Evolutionary conservation across 2,888 invertebrate species (phyloP).

Genomic region (Sesia bembeciformis): DNA sequence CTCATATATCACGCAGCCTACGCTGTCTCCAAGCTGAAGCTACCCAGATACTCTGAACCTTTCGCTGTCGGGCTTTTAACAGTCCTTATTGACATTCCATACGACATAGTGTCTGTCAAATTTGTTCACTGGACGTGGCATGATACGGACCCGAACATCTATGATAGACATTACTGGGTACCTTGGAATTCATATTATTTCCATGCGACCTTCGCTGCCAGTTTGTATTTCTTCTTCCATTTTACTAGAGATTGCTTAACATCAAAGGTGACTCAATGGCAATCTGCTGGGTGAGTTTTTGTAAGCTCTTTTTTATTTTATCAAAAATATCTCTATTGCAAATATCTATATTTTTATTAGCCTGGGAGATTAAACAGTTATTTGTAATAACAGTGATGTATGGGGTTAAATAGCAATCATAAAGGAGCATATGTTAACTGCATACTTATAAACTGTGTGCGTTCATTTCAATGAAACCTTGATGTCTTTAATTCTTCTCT

Average conservation of each 20-base stretch:
- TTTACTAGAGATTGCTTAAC: slow-evolving; percentile 69
- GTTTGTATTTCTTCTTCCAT: slow-evolving; percentile 81
- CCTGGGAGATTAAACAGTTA: too few relatives aligned
- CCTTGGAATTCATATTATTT: slow-evolving; percentile 91
- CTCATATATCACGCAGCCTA: slow-evolving; percentile 76
- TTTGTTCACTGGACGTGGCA: slow-evolving; percentile 91
- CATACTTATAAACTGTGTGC: too few relatives aligned
- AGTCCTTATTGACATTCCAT: slow-evolving; percentile 84
- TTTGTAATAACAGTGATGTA: too few relatives aligned
- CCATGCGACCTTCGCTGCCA: slow-evolving; percentile 83
- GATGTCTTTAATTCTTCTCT: too few relatives aligned
- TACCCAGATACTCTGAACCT: slow-evolving; percentile 75
- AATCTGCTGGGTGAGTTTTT: slow-evolving; percentile 61
- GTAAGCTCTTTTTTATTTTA: background rate
- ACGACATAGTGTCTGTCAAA: slow-evolving; percentile 85
- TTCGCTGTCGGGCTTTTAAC: slow-evolving; percentile 81
- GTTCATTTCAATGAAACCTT: too few relatives aligned
- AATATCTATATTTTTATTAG: too few relatives aligned
- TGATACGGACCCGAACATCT: slow-evolving; percentile 80
- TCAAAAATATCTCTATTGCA: too few relatives aligned
- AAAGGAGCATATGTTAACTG: too few relatives aligned
- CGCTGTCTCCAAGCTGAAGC: slow-evolving; percentile 69
- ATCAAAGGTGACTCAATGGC: slow-evolving; percentile 72
- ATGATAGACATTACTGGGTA: slow-evolving; percentile 86
- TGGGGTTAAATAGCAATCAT: too few relatives aligned